Percentiles rank a stretch among this genome's conserved stretches.
These are phyloP conservation scores for Alca torda DNA, from an alignment of 2,797 vertebrate genomes.

Conservation along the genomic window DNA sequence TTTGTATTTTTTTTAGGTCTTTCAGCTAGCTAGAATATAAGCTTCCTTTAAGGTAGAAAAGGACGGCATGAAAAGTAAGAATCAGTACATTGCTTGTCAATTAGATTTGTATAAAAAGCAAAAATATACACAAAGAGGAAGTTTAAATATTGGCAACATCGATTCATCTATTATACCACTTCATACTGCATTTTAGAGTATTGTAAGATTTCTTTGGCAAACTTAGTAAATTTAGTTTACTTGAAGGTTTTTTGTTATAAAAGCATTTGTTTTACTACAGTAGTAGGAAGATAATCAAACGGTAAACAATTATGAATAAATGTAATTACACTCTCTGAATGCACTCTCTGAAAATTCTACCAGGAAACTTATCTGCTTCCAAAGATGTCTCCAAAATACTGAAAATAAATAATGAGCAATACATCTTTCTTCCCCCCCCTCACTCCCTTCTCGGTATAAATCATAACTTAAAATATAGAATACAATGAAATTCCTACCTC, in stretches of 20 bases:
- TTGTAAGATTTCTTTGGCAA: not conserved
- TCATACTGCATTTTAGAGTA: not conserved
- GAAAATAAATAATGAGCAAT: not conserved
- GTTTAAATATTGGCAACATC: not conserved
- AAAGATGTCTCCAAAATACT: not conserved
- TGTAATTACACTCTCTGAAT: not conserved
- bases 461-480: not conserved
- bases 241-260: not conserved
- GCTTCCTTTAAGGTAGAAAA: not conserved
- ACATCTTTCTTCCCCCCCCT: not conserved
- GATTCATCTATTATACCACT: not conserved
- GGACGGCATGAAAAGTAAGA: not conserved
- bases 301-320: not conserved
- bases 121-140: not conserved
- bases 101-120: not conserved
- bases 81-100: not conserved
- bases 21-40: not conserved
- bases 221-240: not conserved
- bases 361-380: not conserved
- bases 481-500: slow-evolving; percentile 74
- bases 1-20: not conserved
- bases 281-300: not conserved
- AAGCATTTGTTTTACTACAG: not conserved
- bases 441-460: not conserved
- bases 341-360: not conserved